Evolutionary conservation across 1,140 invertebrate species (phyloP).

Genomic region (Rhagoletis zephyria): DNA sequence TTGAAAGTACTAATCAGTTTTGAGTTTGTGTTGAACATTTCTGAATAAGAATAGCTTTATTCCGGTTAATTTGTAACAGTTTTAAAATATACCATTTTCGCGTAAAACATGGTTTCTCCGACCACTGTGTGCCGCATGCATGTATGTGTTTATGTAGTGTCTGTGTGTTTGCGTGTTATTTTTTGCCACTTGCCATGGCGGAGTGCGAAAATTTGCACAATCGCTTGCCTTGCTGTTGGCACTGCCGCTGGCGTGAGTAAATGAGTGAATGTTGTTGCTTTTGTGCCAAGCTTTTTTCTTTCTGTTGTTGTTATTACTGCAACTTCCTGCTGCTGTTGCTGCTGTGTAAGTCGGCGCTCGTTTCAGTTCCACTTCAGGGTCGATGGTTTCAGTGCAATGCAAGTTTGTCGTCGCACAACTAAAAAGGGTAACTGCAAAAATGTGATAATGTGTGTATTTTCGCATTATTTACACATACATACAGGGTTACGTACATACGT

Average conservation of each 20-base stretch:
- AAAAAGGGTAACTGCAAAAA: neutral
- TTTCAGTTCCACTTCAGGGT: neutral
- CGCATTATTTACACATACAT: neutral
- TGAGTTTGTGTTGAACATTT: too few species aligned
- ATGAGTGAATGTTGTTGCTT: neutral
- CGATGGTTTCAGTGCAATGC: neutral
- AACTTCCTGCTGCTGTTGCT: neutral
- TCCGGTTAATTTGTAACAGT: too few species aligned
- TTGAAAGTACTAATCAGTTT: too few species aligned
- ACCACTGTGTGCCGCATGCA: neutral
- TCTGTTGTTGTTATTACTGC: too few species aligned
- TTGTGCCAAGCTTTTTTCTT: neutral
- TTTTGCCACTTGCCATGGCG: slow-evolving; percentile 17
- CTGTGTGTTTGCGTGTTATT: slow-evolving; percentile 15
- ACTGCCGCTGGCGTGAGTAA: neutral
- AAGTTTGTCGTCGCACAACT: slow-evolving; percentile 13
- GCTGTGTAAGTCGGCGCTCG: neutral
- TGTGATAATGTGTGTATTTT: neutral
- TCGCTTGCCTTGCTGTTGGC: neutral
- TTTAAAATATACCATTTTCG: too few species aligned
- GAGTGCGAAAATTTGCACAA: slow-evolving; percentile 30
- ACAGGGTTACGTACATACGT: too few species aligned
- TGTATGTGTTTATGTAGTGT: neutral
- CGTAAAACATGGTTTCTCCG: too few species aligned
- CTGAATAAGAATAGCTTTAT: too few species aligned